Conservation (phyloP, 2,888 invertebrate species). For the Andrena marginata region DNA sequence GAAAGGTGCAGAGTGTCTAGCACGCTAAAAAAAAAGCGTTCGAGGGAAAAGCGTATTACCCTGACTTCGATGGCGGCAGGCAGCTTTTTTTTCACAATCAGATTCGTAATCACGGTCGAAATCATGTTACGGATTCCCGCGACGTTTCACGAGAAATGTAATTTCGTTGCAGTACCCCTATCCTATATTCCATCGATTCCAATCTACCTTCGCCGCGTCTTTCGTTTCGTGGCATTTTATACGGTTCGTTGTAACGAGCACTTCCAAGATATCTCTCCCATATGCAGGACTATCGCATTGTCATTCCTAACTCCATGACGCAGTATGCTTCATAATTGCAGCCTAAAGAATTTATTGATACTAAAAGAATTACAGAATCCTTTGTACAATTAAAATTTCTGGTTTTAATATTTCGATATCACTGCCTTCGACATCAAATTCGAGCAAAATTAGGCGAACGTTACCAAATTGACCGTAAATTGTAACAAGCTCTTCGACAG, state of each 20-base stretch:
- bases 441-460: neutral
- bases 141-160: slow-evolving; percentile 1
- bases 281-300: neutral
- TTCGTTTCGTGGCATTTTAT: neutral
- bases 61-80: slow-evolving; percentile 1
- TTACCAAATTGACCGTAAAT: slow-evolving; percentile 31
- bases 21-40: neutral
- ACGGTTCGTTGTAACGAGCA: neutral
- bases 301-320: neutral
- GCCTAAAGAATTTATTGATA: neutral
- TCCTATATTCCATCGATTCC: neutral
- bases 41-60: neutral
- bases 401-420: no score
- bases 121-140: slow-evolving; percentile 29
- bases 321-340: neutral
- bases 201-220: neutral
- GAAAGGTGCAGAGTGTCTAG: slow-evolving; percentile 2
- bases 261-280: neutral
- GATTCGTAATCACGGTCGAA: slow-evolving; percentile 40
- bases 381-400: no score
- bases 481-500: neutral
- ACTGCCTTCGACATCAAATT: no score
- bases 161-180: slow-evolving; percentile 21
- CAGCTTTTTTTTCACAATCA: slow-evolving; percentile 32
- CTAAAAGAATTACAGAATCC: neutral